Base-by-base conservation (phyloP, 2,888 invertebrate species). In the Ennomos fuscantarius region DNA sequence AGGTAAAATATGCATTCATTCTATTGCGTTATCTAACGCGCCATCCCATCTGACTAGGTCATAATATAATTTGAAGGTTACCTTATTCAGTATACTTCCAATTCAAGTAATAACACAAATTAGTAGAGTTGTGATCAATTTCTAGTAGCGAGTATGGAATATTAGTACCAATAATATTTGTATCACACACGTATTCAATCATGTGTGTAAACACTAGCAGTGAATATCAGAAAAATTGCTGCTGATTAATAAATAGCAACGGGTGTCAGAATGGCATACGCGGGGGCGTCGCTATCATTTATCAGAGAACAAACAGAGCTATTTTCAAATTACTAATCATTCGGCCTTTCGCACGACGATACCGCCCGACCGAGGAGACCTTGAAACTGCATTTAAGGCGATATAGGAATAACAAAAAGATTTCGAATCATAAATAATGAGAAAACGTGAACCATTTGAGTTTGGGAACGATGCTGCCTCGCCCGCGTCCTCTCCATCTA, bases 381-480 rank as follows among this genome's bases (percentile, higher is more conserved):
- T 85, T 86, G 85, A 84, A 80, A 82, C 73, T 82, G 79, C 79
- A 82, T 83, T 82, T 79, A 81, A 78, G 78, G 72, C 76, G 76
- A 77, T 78, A 79, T 79, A 79, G 78, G 79, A 84, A 86, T 83
- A 82, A 81, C 74, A 84, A 81, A 71, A 67, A 81, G 72, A 78
- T 76, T 74, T 68, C 65, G 76, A 79, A 81, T 81, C 76, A 80
- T 77, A 79, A 79, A 78, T 79, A 79, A 78, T 70, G 67, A 73
- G 69, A 66, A 71, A 59, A 67, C 53, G 62, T 62, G 61, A 52
- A 66, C 61, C 60, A 51, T 45, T 48, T 46, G 8, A n/a, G 24
- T 24, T 24, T 24, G n/a, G 52, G 37, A 45, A 11, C 12, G 48
- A 42, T 43, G 24, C 6, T 36, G 49, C 50, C 50, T 31, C 51